Base-by-base conservation (phyloP, 2,797 vertebrate species). In the Cynodonichthys magdalenae region DNA sequence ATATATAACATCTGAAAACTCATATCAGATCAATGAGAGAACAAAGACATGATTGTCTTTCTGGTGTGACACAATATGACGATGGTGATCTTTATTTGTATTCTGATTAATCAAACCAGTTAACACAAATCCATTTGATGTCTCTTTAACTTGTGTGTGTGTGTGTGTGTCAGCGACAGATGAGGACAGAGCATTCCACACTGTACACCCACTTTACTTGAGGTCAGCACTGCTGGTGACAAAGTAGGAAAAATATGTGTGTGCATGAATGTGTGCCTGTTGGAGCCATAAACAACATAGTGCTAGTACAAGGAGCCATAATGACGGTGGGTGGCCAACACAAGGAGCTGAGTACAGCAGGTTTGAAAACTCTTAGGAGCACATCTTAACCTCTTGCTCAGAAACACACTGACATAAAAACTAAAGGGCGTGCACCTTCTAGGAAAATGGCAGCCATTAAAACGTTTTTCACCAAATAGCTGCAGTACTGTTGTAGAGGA, bases 221-320 rank as follows among this genome's bases (percentile, higher is more conserved):
- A 89, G 83, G 80, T 88, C 82, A 88, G 85, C 80, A 86, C 71
- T 71, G 83, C 73, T 84, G 65, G 74, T 73, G 82, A 85, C 72
- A 80, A 83, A 84, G 69, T 74, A 73, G 81, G 83, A 87, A 83
- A 83, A 84, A 74, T 75, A 65, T 80, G 71, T 71, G 66, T 34
- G 63, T 46, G 52, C 52, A 57, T 53, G 59, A 36, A 10, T 36
- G 34, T 36, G 45, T 58, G 53, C 64, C 55, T 66, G 61, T 41
- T 47, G 6, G 66, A 45, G 48, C n/a, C 4, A 80, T 79, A 77
- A 81, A 82, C 59, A 60, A 68, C 65, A 77, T 47, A 47, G 45
- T 78, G 75, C 76, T 77, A 75, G 67, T 90, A 75, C 74, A 76
- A 85, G 71, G 47, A 66, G 63, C 71, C 58, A 69, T 75, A 78